These are phyloP conservation scores for Nemopilema nomurai DNA, from an alignment of 30 jellyfish, hydroid and myxozoan genomes.

Conservation along the genomic window DNA sequence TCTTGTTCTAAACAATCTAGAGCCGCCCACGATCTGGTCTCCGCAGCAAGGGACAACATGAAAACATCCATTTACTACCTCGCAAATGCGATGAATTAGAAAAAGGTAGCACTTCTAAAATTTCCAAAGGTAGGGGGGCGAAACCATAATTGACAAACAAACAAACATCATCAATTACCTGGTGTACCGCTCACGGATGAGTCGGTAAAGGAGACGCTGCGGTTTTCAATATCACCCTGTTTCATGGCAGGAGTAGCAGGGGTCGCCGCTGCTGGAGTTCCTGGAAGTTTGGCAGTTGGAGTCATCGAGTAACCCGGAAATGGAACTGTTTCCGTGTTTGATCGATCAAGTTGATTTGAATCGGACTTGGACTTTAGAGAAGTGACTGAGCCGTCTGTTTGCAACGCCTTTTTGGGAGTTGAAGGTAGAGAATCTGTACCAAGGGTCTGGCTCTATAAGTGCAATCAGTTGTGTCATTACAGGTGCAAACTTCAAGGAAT, in stretches of 20 bases:
- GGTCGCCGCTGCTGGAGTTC: constrained; percentile 14
- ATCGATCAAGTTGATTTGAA: constrained; percentile 26
- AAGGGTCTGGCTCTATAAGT: constrained; percentile 34
- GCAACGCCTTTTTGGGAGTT: constrained; percentile 23
- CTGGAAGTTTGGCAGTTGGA: constrained; percentile 23
- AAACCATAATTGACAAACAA: too few species aligned
- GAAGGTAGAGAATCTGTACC: constrained; percentile 43
- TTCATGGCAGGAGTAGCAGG: constrained; percentile 27
- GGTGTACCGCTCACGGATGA: constrained; percentile 16
- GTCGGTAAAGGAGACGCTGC: not conserved
- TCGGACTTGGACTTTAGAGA: constrained; percentile 31
- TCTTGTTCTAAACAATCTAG: too few species aligned
- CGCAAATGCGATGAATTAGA: too few species aligned
- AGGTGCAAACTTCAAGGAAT: not conserved
- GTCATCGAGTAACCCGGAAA: constrained; percentile 26
- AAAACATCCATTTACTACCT: too few species aligned
- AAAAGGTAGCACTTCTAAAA: too few species aligned
- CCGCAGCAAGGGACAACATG: too few species aligned
- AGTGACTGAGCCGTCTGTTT: constrained; percentile 46
- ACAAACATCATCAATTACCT: too few species aligned
- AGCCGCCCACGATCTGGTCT: too few species aligned
- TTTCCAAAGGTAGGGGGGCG: too few species aligned
- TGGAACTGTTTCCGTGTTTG: constrained; percentile 25
- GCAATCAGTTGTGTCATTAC: not conserved
- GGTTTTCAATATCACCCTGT: not conserved